Evolutionary conservation across 2,113 vertebrate genomes (phyloP).

Genomic region (Motacilla tschutschensis): DNA sequence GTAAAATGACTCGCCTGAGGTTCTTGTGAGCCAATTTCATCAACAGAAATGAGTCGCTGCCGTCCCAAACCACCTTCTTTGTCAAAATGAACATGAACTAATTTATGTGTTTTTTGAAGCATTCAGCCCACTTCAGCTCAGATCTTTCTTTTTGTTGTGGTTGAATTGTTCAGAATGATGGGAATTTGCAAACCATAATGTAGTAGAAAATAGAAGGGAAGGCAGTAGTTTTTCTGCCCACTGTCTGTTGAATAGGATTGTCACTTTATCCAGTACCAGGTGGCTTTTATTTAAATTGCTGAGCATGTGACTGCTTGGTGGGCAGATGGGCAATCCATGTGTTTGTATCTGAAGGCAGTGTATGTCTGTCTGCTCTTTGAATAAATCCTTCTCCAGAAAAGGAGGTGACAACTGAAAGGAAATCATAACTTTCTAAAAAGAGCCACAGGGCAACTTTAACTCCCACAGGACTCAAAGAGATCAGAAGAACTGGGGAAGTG

Average conservation of each 20-base stretch:
- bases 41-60: neutral
- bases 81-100: neutral
- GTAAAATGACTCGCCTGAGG: neutral
- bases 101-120: neutral
- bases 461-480: neutral
- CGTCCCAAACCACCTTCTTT: neutral
- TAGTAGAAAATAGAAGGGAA: neutral
- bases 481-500: neutral
- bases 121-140: neutral
- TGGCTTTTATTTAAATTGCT: neutral
- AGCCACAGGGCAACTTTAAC: neutral
- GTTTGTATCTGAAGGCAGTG: neutral
- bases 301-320: neutral
- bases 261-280: neutral
- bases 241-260: neutral
- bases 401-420: neutral
- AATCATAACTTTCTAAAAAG: neutral
- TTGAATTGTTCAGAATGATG: neutral
- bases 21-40: neutral
- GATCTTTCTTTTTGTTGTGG: neutral
- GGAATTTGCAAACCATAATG: neutral
- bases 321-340: neutral
- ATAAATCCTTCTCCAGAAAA: neutral
- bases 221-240: neutral
- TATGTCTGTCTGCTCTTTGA: neutral